phyloP scores from a whole-genome alignment of 2,888 invertebrate genomes.

The Drosophila meridiana region DNA sequence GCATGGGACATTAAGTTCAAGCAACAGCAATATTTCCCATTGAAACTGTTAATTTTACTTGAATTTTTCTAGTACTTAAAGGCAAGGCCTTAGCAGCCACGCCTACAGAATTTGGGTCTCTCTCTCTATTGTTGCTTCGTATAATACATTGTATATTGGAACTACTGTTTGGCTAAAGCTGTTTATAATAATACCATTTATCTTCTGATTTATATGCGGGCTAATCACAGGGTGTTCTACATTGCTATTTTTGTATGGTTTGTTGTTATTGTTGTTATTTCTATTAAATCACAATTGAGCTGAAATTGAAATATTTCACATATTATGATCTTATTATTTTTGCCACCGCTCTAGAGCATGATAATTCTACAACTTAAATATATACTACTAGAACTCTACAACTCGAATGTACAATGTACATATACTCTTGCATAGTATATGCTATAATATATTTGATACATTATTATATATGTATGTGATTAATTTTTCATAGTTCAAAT shows the following conservation, averaged over 20 bases:
- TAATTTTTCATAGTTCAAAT: too few relatives aligned
- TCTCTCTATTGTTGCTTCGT: neutral
- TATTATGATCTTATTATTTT: neutral
- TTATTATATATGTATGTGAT: too few relatives aligned
- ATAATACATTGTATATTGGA: neutral
- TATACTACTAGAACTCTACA: neutral
- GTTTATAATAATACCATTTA: neutral
- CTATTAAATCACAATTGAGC: neutral
- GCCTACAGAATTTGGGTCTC: neutral
- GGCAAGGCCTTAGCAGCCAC: neutral
- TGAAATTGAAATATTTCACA: neutral
- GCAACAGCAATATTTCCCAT: neutral
- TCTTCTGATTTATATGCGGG: neutral
- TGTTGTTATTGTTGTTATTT: neutral
- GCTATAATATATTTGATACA: too few relatives aligned
- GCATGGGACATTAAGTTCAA: neutral
- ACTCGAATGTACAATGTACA: neutral
- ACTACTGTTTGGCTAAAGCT: neutral
- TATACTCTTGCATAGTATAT: too few relatives aligned
- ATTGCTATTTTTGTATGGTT: neutral
- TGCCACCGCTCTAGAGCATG: neutral
- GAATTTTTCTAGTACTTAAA: neutral
- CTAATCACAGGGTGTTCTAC: neutral
- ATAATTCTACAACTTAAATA: neutral
- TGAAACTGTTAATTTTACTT: neutral